Evolutionary conservation across 2,113 vertebrate species (phyloP), one percentile per base, ranked within the genome.

Genomic region (Ictalurus furcatus): DNA sequence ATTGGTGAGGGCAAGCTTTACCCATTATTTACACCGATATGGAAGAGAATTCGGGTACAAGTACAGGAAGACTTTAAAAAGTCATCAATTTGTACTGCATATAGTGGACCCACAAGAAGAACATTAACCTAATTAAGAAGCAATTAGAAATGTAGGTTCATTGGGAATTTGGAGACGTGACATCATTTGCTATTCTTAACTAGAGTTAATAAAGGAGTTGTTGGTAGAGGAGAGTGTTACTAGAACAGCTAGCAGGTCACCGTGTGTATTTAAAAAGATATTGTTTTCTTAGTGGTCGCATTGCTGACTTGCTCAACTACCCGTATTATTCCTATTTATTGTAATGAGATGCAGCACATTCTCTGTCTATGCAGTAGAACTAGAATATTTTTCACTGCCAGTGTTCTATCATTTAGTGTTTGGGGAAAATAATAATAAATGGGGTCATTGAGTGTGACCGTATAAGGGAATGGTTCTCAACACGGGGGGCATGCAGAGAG

Each of bases 121-220:
- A 0, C 67, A 28, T 58, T 59, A 74, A 87, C 71, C 85, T 87
- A 61, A 78, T 87, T 87, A 78, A 9, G 61, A 76, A 78, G 54
- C 85, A 74, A 84, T 63, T 84, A 84, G 81, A 61, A 76, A 78
- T 63, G 21, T 44, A 78, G 85, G 34, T 63, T 87, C 73, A 74
- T 16, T 44, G 71, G 73, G 85, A 76, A 40, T 78, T 87, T 84
- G 81, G 58, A 58, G 65, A 40, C 17, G 34, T 74, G 52, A 71
- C 63, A 56, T 52, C 44, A n/a, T 34, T 85, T 3, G 84, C 65
- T 85, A 85, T 85, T 85, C 65, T 34, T 73, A 56, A 56, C 84
- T 13, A 71, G n/a, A 54, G 16, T 54, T 85, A 54, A 85, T 56
- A 56, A 61, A 63, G 58, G 58, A 63, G 34, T 63, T 14, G 81